These are phyloP conservation scores for Puntigrus tetrazona DNA, from an alignment of 2,113 vertebrate species.

Conservation along the genomic window DNA sequence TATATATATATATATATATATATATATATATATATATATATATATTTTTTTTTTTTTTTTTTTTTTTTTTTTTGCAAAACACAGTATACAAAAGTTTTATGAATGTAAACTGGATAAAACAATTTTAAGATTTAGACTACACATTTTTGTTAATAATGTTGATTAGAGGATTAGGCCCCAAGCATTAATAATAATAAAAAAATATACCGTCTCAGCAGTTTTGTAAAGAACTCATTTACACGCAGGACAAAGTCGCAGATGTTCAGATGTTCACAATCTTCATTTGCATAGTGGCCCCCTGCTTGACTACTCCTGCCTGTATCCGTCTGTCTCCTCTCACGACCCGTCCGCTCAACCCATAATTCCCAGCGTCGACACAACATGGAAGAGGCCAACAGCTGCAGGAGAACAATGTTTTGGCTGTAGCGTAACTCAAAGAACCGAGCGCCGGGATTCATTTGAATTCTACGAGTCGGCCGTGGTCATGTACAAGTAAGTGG, in stretches of 20 bases:
- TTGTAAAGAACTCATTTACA: neutral
- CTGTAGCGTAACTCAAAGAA: slow-evolving; percentile 70
- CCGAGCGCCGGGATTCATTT: slow-evolving; percentile 60
- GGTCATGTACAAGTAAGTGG: slow-evolving; percentile 77
- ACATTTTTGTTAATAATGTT: no score
- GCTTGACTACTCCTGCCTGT: slow-evolving; percentile 20
- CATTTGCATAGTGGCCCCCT: slow-evolving; percentile 35
- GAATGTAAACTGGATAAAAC: no score
- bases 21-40: no score
- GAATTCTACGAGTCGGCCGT: slow-evolving; percentile 64
- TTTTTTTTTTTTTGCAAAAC: no score
- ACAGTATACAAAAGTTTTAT: no score
- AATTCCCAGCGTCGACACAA: slow-evolving; percentile 81
- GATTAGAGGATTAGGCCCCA: neutral
- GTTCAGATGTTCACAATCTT: slow-evolving; percentile 13
- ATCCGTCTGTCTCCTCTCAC: slow-evolving; percentile 78
- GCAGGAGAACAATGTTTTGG: slow-evolving; percentile 83
- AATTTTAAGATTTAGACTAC: no score
- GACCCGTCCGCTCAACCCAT: slow-evolving; percentile 80
- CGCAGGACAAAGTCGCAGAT: slow-evolving; percentile 19
- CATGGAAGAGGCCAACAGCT: slow-evolving; percentile 80
- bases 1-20: no score
- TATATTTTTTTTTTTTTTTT: no score
- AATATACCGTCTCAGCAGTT: neutral
- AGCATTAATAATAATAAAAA: neutral